Evolutionary conservation across 2,113 vertebrate genomes (phyloP), one percentile per base, ranked within the genome.

Genomic region (Aldabrachelys gigantea): DNA sequence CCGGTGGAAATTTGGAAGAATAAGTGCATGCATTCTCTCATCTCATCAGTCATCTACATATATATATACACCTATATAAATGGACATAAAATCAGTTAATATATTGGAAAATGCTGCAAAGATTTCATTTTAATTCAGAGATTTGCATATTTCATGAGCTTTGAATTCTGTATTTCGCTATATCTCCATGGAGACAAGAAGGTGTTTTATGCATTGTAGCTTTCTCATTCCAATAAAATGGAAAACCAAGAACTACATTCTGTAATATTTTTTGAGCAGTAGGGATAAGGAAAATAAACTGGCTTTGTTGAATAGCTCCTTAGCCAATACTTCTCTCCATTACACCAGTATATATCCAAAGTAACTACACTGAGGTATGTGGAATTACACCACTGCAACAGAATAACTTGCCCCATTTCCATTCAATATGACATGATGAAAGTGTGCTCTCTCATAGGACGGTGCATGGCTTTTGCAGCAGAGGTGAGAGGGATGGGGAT

Each of bases 131-230:
- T 92, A 54, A 79, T 92, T 97, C 82, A 91, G 57, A 65, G 3
- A 4, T 84, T 94, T 79, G 13, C 85, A 24, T 84, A 93, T 96
- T 97, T 93, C 91, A 22, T 94, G 94, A 96, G 80, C 31, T 96
- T 94, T 89, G 80, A 94, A 81, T 76, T 87, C 12, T 88, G 38
- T 95, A 93, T 91, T 85, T 72, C 59, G 82, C 38, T 49, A 53
- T 81, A 83, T 93, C 89, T 97, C 65, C 92, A 47, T 90, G 47
- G 84, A 92, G 79, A 94, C 52, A 88, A 56, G 13, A 80, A 92
- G 78, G 11, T 83, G 31, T 81, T 97, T 94, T 89, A 87, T 38
- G 85, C 95, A 47, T 89, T 95, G 47, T 89, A 91, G 80, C 54
- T 85, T 89, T 83, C 49, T 49, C 44, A 78, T 85, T 94, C 79